phyloP scores from a whole-genome alignment of 2,113 vertebrate genomes.

The Pterocles burchelli region DNA sequence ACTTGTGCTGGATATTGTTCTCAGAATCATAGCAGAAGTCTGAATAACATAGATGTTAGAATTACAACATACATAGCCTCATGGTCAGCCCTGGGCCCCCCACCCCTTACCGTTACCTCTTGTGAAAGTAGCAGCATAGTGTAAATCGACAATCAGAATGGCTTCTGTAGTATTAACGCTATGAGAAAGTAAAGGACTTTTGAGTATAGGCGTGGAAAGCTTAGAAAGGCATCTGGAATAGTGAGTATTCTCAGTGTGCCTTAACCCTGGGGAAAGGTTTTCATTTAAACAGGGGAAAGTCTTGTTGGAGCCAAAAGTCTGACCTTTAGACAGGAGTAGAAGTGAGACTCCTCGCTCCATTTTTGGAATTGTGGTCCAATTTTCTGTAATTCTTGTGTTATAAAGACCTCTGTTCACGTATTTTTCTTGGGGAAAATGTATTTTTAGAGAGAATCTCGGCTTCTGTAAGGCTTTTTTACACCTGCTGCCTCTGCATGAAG shows the following conservation, averaged over 20 bases:
- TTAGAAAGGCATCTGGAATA: neutral
- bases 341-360: neutral
- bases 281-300: neutral
- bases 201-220: neutral
- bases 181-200: neutral
- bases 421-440: neutral
- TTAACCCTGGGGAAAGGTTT: neutral
- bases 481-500: neutral
- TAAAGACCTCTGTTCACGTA: accelerated
- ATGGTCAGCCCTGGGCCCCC: neutral
- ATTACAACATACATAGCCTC: neutral
- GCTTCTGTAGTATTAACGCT: neutral
- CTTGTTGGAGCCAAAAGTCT: neutral
- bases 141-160: neutral
- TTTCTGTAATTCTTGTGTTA: neutral
- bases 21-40: neutral
- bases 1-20: neutral
- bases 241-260: neutral
- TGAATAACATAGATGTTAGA: neutral
- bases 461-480: neutral
- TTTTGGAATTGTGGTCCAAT: neutral
- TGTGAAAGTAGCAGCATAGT: neutral
- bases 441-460: neutral
- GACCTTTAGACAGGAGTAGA: neutral
- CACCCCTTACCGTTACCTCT: neutral